Evolutionary conservation across 1,140 invertebrate genomes (phyloP).

Genomic region (Akabosia matsudoensis): DNA sequence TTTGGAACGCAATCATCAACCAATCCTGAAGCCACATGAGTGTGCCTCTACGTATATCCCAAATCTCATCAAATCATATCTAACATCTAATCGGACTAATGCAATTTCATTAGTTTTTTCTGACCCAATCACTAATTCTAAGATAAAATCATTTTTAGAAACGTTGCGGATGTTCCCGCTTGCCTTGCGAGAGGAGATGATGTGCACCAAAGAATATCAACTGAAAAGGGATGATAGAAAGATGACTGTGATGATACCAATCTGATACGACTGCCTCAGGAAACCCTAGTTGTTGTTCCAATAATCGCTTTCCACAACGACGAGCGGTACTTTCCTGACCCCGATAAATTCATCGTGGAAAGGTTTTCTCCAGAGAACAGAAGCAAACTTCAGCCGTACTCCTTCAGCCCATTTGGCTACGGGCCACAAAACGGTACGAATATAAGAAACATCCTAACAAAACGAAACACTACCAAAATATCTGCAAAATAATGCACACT

Average conservation of each 20-base stretch:
- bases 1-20: too few species aligned
- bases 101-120: not conserved
- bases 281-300: not conserved
- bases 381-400: not conserved
- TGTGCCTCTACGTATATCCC: not conserved
- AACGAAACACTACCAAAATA: not conserved
- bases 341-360: slow-evolving; percentile 12
- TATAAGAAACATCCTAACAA: not conserved
- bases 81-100: slow-evolving; percentile 11
- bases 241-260: not conserved
- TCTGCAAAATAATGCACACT: not conserved
- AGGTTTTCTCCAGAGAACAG: slow-evolving; percentile 13
- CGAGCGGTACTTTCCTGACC: slow-evolving; percentile 7
- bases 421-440: slow-evolving; percentile 11
- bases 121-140: too few species aligned
- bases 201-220: not conserved
- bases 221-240: too few species aligned
- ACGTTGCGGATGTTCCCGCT: not conserved
- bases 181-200: not conserved
- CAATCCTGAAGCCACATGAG: not conserved
- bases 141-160: not conserved
- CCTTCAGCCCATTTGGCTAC: slow-evolving; percentile 17
- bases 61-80: slow-evolving; percentile 8
- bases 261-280: not conserved
- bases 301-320: slow-evolving; percentile 16